A percentile compares a stretch with the other conserved stretches of the same genome.
Evolutionary conservation across 37 sponge, comb jelly and placozoan species (phyloP).

Genomic region (Halisarca cf. caerulea): DNA sequence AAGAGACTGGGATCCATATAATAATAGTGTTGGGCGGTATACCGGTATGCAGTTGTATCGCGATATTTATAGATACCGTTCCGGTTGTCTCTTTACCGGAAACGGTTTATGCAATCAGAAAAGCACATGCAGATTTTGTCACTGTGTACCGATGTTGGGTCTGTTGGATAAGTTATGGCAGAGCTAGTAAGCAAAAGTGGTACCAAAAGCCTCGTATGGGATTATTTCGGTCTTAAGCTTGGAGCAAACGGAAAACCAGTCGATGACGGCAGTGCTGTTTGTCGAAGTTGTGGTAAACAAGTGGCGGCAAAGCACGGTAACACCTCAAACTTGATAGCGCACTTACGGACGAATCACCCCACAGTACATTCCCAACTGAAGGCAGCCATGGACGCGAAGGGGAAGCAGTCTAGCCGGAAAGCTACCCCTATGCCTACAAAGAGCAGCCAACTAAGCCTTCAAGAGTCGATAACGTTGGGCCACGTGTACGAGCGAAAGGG

Average conservation of each 20-base stretch:
- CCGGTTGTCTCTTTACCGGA: background rate
- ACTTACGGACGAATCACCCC: conserved; percentile 29
- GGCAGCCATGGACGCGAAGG: conserved; percentile 23
- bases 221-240: background rate
- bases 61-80: background rate
- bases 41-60: conserved; percentile 10
- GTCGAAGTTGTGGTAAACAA: background rate
- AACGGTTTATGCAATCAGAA: too few species aligned
- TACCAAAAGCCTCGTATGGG: conserved; percentile 28
- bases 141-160: too few species aligned
- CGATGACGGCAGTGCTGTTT: conserved; percentile 22
- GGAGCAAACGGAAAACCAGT: background rate
- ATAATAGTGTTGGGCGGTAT: conserved; percentile 11
- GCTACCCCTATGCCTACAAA: background rate
- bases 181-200: conserved; percentile 18
- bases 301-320: too few species aligned
- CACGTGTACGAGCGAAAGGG: conserved; percentile 28
- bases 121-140: too few species aligned
- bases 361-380: background rate
- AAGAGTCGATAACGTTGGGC: background rate
- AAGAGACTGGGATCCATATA: too few species aligned
- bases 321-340: conserved; percentile 33
- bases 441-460: conserved; percentile 12
- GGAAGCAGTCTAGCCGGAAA: background rate
- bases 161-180: background rate